Evolutionary conservation across 2,797 vertebrate species (phyloP).

Genomic region (Onychomys leucogaster): DNA sequence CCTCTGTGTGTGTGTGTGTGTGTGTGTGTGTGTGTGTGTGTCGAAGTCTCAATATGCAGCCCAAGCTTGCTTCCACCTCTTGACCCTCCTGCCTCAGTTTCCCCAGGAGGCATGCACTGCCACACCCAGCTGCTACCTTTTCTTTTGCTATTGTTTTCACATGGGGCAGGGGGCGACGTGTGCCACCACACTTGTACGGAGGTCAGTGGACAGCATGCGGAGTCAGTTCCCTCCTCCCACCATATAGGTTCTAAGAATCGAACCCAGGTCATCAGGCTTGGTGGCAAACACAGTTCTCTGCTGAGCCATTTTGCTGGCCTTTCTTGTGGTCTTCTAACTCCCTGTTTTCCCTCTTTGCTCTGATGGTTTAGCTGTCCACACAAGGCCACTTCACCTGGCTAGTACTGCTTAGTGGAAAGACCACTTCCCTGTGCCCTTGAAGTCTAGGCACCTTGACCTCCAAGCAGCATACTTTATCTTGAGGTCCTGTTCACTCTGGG

Average conservation of each 20-base stretch:
- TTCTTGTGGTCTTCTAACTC: background rate
- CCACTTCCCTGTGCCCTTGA: background rate
- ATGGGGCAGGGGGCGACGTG: background rate
- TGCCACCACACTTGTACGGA: background rate
- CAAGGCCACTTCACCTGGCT: background rate
- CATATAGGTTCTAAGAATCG: background rate
- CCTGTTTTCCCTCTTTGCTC: background rate
- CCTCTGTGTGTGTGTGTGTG: background rate
- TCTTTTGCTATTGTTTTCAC: background rate
- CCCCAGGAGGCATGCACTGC: background rate
- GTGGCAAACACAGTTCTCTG: background rate
- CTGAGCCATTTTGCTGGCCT: no score
- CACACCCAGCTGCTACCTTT: background rate
- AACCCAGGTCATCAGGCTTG: background rate
- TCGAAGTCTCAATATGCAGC: background rate
- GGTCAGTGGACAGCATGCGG: background rate
- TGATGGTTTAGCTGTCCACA: background rate
- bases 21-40: background rate
- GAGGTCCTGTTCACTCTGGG: background rate
- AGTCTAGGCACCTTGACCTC: background rate
- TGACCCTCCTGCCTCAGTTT: background rate
- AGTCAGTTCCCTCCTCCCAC: background rate
- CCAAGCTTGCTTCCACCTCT: background rate
- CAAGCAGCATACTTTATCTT: background rate
- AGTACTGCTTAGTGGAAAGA: background rate